Evolutionary conservation across 2,797 vertebrate species (phyloP), one percentile per base, ranked within the genome.

Genomic region (Girardinus metallicus): DNA sequence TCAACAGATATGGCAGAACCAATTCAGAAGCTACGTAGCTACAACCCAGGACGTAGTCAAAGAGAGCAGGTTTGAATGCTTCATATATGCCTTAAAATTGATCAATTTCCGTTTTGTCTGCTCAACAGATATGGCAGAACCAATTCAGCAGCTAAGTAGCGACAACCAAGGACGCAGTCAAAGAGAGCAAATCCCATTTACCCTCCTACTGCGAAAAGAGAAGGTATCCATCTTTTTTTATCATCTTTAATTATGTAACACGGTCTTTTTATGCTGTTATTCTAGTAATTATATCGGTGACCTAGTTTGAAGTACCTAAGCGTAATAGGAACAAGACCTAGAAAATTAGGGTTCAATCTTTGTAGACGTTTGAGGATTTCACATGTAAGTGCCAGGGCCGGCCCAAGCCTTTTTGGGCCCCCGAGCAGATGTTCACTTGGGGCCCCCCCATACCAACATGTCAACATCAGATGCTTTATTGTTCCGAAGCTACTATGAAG

Each of bases 1-100:
- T 86, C 71, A n/a, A 88, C 95, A 98, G 97, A 97, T 77, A 97
- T 98, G 97, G 96, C 97, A 1, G 93, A 97, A 81, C 97, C 97
- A 8, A 98, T 98, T 82, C 97, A 97, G 72, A 97, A 97, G 93
- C 91, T 98, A 66, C 96, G 97, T 5, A 94, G 88, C 80, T 97
- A 97, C 11, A 96, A 97, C 87, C 92, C 93, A 1, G 95, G 96
- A 43, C 88, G 94, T 66, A 95, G 97, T 81, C 80, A 88, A 18
- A 93, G 97, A 44, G 95, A 98, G 82, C 88, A 21, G n/a, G n/a
- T n/a, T n/a, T n/a, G n/a, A n/a, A n/a, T 18, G 12, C 16, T 71
- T 70, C 2, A 9, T 36, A 39, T 23, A 43, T 11, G 21, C 21
- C 16, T 78, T 81, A 77, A 12, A 81, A 81, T 70, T 81, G 70